These are phyloP conservation scores for Hemaris fuciformis DNA, from an alignment of 2,888 invertebrate genomes.

Conservation along the genomic window DNA sequence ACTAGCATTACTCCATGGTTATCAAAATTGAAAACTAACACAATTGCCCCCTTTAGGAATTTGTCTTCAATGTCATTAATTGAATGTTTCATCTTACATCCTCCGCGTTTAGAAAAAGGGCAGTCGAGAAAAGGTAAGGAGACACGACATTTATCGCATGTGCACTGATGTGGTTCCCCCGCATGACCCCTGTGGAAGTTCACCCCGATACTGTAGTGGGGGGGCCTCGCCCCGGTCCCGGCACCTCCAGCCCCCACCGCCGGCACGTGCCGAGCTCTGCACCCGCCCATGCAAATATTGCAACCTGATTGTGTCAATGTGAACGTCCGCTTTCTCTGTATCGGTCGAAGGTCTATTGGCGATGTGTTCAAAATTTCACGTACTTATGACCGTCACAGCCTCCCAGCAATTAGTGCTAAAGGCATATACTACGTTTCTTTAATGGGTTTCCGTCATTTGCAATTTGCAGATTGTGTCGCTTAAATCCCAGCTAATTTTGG, in stretches of 20 bases:
- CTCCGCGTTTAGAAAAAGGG: conserved; percentile 89
- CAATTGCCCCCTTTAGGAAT: conserved; percentile 44
- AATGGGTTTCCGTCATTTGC: background rate
- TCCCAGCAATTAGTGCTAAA: background rate
- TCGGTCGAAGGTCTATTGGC: conserved; percentile 24
- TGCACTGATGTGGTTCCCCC: conserved; percentile 67
- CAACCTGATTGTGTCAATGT: conserved; percentile 40
- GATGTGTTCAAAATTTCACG: conserved; percentile 8
- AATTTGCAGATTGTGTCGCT: background rate
- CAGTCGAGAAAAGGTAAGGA: conserved; percentile 92
- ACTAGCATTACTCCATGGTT: background rate
- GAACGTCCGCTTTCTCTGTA: conserved; percentile 57
- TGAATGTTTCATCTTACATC: conserved; percentile 80
- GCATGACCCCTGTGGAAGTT: conserved; percentile 68
- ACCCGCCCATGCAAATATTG: conserved; percentile 33
- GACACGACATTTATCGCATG: conserved; percentile 71
- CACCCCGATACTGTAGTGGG: conserved; percentile 35
- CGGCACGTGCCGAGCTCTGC: conserved; percentile 35
- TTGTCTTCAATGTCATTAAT: conserved; percentile 75
- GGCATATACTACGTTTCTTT: background rate
- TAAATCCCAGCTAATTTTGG: conserved; percentile 8
- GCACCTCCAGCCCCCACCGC: conserved; percentile 25
- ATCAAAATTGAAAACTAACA: background rate
- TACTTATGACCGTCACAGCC: background rate
- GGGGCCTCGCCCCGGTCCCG: conserved; percentile 22